Base-by-base conservation (phyloP, 2,888 invertebrate species). In the Hydrotaea cyrtoneurina region DNA sequence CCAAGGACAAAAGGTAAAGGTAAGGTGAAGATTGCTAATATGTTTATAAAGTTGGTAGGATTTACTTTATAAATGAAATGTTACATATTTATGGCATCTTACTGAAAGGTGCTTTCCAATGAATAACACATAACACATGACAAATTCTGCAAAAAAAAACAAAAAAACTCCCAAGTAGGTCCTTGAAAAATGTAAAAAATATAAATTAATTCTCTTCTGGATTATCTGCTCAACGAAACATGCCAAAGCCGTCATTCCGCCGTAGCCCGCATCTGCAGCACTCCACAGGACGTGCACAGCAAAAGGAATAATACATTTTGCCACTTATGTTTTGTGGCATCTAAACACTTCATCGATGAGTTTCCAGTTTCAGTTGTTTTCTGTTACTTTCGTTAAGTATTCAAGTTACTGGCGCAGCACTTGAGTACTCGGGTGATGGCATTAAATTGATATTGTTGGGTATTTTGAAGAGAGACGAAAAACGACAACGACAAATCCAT, bases 401-500 rank as follows among this genome's bases (percentile, higher is more conserved):
- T 43, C 43, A 75, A 43, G 57, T 31, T 17, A 36, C 73, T 36
- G 50, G 53, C 26, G 50, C 72, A 71, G 72, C 31, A 50, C 31
- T 50, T 53, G 11, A n/a, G 15, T 72, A 53, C 50, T 50, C 55
- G 26, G 17, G 39, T 73, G 23, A 50, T 17, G 50, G 23, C 50
- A 50, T 26, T 46, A 8, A 26, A 50, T 50, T 43, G 43, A 71
- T 43, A 75, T 74, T 64, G 46, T 19, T 43, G 1, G 46, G 2
- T 66, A 10, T 43, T 15, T 19, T n/a, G 17, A 39, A 50, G 46
- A 7, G 13, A n/a, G n/a, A 66, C 15, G 43, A 13, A 23, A 15
- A 46, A 43, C 13, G 17, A n/a, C 31, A 74, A 46, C 3, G 57
- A 76, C 31, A 59, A 69, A 78, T 66, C 76, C 74, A 78, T 84